Conservation (phyloP, 2,888 invertebrate genomes). For the Ecliptopera silaceata region DNA sequence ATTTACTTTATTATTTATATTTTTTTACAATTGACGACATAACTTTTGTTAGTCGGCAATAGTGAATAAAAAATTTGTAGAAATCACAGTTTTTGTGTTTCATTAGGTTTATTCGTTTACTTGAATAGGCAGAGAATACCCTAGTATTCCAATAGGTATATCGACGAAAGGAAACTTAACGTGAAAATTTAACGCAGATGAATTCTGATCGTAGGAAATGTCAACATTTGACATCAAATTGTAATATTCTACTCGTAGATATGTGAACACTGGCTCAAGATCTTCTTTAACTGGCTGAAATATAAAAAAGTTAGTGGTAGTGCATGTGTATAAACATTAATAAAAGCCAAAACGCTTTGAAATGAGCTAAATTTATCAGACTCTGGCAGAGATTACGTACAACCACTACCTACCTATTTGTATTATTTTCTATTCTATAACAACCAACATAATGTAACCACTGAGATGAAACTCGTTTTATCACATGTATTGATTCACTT, state of each 20-base stretch:
- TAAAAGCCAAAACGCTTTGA: no score
- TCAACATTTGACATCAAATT: slow-evolving; percentile 42
- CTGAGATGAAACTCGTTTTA: no score
- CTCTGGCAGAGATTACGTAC: no score
- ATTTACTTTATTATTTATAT: slow-evolving; percentile 70
- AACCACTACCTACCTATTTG: no score
- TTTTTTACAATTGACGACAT: slow-evolving; percentile 74
- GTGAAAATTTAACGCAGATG: slow-evolving; percentile 37
- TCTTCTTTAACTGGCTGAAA: slow-evolving; percentile 36
- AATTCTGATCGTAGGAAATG: slow-evolving; percentile 35
- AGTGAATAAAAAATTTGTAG: slow-evolving; percentile 69
- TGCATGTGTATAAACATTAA: no score
- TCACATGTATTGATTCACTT: no score
- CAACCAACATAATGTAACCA: no score
- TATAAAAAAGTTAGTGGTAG: slow-evolving; percentile 17
- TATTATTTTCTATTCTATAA: no score
- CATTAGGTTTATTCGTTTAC: neutral
- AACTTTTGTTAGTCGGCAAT: slow-evolving; percentile 76
- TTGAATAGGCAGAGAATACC: slow-evolving; percentile 42
- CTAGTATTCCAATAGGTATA: slow-evolving; percentile 45
- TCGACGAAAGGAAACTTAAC: slow-evolving; percentile 46
- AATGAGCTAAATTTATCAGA: no score
- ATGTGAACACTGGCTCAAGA: slow-evolving; percentile 37
- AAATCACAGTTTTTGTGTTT: slow-evolving; percentile 33
- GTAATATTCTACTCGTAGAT: slow-evolving; percentile 44